Conservation (phyloP, 2,888 invertebrate species). For the Steinernema hermaphroditum region DNA sequence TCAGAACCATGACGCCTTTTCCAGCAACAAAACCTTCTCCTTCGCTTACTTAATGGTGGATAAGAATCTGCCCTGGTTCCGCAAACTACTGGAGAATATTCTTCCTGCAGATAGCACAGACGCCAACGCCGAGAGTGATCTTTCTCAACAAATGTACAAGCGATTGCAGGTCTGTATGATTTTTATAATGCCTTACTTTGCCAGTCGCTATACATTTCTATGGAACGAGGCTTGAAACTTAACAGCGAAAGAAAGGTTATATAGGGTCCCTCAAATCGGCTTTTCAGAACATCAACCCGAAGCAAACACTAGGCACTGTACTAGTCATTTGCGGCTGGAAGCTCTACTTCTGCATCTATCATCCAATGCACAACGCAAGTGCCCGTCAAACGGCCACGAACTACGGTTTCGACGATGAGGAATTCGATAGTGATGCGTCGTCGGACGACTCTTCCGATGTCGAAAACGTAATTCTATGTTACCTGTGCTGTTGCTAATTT, state of each 20-base stretch:
- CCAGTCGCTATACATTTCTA: background rate
- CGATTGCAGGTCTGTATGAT: slow-evolving; percentile 43
- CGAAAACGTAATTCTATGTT: slow-evolving; percentile 1
- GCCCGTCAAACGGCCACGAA: slow-evolving; percentile 26
- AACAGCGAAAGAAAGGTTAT: background rate
- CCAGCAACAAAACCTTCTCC: slow-evolving; percentile 89
- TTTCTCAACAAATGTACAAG: slow-evolving; percentile 43
- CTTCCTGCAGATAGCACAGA: slow-evolving; percentile 73
- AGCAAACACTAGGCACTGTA: slow-evolving; percentile 95
- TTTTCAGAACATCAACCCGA: slow-evolving; percentile 79
- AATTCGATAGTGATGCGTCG: slow-evolving; percentile 38
- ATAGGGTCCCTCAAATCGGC: no score
- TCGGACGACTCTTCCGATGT: slow-evolving; percentile 38
- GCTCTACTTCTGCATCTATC: slow-evolving; percentile 97
- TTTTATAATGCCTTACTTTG: background rate
- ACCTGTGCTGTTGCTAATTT: slow-evolving; percentile 7
- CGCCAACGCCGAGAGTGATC: slow-evolving; percentile 7
- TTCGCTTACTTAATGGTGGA: slow-evolving; percentile 92
- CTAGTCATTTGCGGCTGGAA: slow-evolving; percentile 91
- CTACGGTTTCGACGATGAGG: slow-evolving; percentile 45
- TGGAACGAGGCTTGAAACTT: background rate
- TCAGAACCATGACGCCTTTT: slow-evolving; percentile 52
- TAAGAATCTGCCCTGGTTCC: slow-evolving; percentile 89
- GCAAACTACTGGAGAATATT: slow-evolving; percentile 82
- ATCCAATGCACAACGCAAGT: slow-evolving; percentile 83